Conservation (phyloP, 2,113 vertebrate genomes). For the Gavialis gangeticus region DNA sequence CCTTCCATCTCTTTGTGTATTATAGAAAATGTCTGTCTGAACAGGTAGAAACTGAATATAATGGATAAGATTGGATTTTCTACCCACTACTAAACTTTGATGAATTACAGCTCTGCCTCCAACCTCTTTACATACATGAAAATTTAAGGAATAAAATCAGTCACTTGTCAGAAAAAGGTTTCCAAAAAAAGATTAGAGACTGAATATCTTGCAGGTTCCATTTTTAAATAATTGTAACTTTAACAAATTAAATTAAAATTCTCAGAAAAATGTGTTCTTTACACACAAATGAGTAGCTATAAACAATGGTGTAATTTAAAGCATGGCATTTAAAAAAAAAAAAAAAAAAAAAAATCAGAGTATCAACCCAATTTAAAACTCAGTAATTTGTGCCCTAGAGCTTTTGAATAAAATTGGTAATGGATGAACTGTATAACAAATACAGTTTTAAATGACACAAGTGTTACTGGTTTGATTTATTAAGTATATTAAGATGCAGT, state of each 20-base stretch:
- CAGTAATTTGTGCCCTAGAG: no score
- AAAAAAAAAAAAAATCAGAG: background rate
- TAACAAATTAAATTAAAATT: background rate
- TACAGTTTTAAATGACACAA: background rate
- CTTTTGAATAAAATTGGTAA: no score
- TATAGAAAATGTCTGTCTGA: background rate
- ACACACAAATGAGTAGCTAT: background rate
- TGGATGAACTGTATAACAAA: background rate
- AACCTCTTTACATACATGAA: background rate
- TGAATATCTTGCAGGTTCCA: background rate
- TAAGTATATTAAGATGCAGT: background rate
- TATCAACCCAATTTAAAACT: background rate
- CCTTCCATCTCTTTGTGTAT: background rate
- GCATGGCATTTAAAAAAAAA: background rate
- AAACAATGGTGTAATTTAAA: background rate
- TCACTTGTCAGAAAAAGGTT: background rate
- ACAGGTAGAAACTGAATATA: background rate
- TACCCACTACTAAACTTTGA: background rate
- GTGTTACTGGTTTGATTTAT: background rate
- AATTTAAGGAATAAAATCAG: background rate
- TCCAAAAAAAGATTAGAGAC: background rate
- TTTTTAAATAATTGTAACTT: background rate
- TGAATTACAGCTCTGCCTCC: background rate
- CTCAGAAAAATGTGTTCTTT: background rate
- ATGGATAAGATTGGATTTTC: background rate